Conservation (phyloP, 2,888 invertebrate genomes). For the Marronus borbonicus region DNA sequence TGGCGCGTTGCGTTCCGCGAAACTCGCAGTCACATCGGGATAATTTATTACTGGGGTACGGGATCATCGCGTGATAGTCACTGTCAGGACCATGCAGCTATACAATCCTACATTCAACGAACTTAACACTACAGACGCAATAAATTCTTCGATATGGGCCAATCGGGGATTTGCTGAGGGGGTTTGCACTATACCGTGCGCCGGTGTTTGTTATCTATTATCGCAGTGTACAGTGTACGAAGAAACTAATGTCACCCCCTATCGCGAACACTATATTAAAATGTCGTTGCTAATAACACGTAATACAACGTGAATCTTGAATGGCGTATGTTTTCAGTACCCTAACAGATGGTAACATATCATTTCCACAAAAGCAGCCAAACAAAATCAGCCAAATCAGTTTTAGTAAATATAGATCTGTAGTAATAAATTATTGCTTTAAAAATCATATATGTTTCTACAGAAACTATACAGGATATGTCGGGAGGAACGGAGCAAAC, state of each 20-base stretch:
- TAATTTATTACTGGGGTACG: constrained; percentile 68
- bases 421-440: too few species aligned
- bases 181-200: not conserved
- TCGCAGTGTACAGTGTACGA: constrained; percentile 58
- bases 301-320: not conserved
- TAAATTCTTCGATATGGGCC: constrained; percentile 14
- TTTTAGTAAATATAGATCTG: too few species aligned
- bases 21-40: constrained; percentile 55
- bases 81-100: constrained; percentile 21
- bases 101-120: constrained; percentile 19
- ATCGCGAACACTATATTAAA: too few species aligned
- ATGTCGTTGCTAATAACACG: constrained; percentile 15
- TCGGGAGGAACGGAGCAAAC: too few species aligned
- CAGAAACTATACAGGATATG: too few species aligned
- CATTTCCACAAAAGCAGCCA: too few species aligned
- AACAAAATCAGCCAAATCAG: too few species aligned
- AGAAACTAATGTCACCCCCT: constrained; percentile 29
- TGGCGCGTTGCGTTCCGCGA: constrained; percentile 25
- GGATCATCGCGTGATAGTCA: constrained; percentile 66
- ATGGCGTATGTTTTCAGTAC: not conserved
- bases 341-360: not conserved
- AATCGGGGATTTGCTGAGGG: constrained; percentile 11
- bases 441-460: too few species aligned
- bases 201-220: constrained; percentile 60
- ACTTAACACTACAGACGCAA: not conserved